Evolutionary conservation across 2,113 vertebrate genomes (phyloP).

Genomic region (Mugil cephalus): DNA sequence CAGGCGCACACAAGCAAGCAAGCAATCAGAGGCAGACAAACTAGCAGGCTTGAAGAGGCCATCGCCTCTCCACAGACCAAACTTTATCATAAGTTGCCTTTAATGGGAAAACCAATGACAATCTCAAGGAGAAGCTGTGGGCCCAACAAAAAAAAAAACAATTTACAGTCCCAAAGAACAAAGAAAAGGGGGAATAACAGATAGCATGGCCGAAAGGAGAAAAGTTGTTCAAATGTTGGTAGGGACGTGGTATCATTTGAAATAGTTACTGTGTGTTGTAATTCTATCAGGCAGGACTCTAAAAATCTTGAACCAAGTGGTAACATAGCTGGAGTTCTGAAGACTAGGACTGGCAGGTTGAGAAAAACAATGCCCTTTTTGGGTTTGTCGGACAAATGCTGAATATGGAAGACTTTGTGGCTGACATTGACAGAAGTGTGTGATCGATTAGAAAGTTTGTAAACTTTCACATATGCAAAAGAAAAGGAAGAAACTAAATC

Average conservation of each 20-base stretch:
- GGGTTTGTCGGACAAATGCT: conserved; percentile 26
- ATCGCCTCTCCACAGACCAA: conserved; percentile 43
- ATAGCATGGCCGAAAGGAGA: conserved; percentile 49
- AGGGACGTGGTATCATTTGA: conserved; percentile 51
- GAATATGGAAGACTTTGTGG: conserved; percentile 17
- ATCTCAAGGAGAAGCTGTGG: conserved; percentile 67
- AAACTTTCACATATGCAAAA: not conserved
- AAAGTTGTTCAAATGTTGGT: conserved; percentile 56
- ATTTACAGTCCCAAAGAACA: conserved; percentile 55
- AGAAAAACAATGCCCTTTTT: conserved; percentile 14
- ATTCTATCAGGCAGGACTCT: conserved; percentile 48
- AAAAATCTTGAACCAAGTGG: conserved; percentile 62
- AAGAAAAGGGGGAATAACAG: conserved; percentile 41
- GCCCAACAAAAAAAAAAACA: conserved; percentile 47
- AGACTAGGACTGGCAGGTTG: conserved; percentile 29
- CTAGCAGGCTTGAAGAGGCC: not conserved
- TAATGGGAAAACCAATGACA: conserved; percentile 69
- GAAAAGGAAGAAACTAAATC: no score
- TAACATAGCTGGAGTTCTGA: conserved; percentile 37
- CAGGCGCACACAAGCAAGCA: conserved; percentile 4
- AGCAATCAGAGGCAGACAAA: conserved; percentile 22
- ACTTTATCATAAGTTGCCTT: conserved; percentile 71
- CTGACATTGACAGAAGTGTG: conserved; percentile 41
- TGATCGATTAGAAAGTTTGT: not conserved
- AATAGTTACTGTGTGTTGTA: conserved; percentile 61